Evolutionary conservation across 1,140 invertebrate species (phyloP).

Genomic region (Trichoplusia ni): DNA sequence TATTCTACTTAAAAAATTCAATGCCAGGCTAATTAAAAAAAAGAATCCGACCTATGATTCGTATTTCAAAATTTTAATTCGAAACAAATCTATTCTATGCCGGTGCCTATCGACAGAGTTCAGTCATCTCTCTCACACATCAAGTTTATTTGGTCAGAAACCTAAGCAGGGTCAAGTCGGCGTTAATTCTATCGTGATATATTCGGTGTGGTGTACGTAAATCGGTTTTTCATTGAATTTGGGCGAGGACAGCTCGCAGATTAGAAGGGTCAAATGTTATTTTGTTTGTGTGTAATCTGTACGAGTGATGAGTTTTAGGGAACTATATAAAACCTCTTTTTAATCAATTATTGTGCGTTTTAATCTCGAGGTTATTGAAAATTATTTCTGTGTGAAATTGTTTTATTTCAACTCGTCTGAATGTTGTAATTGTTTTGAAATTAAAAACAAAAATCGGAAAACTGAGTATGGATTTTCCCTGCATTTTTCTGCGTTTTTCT

Average conservation of each 20-base stretch:
- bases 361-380: no score
- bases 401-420: no score
- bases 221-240: constrained; percentile 11
- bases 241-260: not conserved
- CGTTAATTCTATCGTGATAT: not conserved
- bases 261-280: not conserved
- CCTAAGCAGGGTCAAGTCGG: constrained; percentile 1
- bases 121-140: not conserved
- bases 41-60: no score
- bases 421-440: no score
- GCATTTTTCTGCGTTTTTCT: no score
- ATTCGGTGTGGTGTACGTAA: not conserved
- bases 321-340: not conserved
- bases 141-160: constrained; percentile 5
- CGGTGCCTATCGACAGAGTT: no score
- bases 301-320: not conserved
- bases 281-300: not conserved
- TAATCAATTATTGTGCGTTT: not conserved
- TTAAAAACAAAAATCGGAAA: no score
- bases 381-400: no score
- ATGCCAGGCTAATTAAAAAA: no score
- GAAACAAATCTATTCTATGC: not conserved
- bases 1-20: no score
- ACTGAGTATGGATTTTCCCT: no score
- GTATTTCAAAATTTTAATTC: no score